Evolutionary conservation across 92 coral and sea anemone species (phyloP), one percentile per base, ranked within the genome.

Genomic region (Palythoa grandiflora): DNA sequence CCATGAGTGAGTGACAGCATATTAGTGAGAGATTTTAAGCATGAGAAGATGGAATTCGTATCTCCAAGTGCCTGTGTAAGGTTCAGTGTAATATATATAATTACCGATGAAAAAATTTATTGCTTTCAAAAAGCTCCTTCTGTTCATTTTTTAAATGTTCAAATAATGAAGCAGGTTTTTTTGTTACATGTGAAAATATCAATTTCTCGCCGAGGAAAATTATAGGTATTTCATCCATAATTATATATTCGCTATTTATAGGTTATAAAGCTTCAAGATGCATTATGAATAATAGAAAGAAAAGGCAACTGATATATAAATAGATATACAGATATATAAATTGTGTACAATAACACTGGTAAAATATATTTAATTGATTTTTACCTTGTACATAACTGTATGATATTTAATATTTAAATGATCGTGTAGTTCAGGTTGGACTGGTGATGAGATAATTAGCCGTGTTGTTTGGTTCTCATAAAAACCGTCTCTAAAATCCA

Each of bases 391-490:
- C 78, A 90, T 87, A 91, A 39, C 54, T 52, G 89, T 63, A 87
- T 89, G 83, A 91, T 93, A 92, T 94, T 94, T 94, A 94, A 93
- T 94, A 94, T 93, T 94, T 94, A 94, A 94, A 94, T 94, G 89
- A 90, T 86, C 89, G 89, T 92, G 98, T 94, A 91, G 92, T 89
- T 89, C 94, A 92, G 89, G 92, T 89, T 89, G 94, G 92, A 89
- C 92, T 89, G 87, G 74, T 87, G 87, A 89, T 83, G 91, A 90
- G 73, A 38, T 83, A 72, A 88, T 87, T 81, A 83, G 83, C 75
- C 38, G 51, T 84, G 63, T 63, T 79, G 94, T 91, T 91, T 60
- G 70, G 76, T 68, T 66, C 52, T 38, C 53, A 68, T 14, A 68
- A 77, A 47, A 74, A 70, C 77, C 83, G 68, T 51, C 17, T 51